Evolutionary conservation across 1,140 invertebrate genomes (phyloP).

Genomic region (Bombus breviceps): DNA sequence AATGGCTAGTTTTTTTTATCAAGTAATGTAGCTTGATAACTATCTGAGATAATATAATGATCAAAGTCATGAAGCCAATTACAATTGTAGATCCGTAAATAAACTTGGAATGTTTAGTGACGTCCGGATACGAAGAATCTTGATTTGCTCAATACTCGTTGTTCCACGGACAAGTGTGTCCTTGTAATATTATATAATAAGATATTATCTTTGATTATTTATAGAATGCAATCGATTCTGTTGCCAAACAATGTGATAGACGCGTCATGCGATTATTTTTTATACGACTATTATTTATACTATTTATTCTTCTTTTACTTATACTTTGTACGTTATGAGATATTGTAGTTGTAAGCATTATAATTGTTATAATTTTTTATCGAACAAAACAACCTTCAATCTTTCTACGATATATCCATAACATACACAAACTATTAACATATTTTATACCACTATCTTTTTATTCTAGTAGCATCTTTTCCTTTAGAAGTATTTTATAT

Average conservation of each 20-base stretch:
- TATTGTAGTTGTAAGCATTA: background rate
- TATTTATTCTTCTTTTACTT: background rate
- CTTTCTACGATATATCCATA: background rate
- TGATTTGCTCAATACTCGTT: slow-evolving; percentile 49
- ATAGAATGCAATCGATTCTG: slow-evolving; percentile 36
- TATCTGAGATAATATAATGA: background rate
- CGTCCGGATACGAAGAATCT: slow-evolving; percentile 38
- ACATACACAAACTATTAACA: background rate
- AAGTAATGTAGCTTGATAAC: background rate
- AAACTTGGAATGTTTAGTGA: slow-evolving; percentile 31
- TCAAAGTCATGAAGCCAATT: background rate
- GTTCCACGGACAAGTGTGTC: background rate
- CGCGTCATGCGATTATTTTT: background rate
- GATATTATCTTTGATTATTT: slow-evolving; percentile 40
- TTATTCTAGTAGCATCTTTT: background rate
- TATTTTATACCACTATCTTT: background rate
- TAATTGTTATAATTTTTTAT: background rate
- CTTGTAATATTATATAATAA: slow-evolving; percentile 42
- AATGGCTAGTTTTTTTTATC: background rate
- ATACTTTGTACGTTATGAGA: background rate
- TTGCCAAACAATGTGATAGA: slow-evolving; percentile 57
- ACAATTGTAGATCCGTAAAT: background rate
- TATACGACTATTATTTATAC: background rate
- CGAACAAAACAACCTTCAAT: background rate
- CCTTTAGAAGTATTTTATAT: background rate